Percentiles rank a stretch among this genome's conserved stretches.
phyloP scores from a whole-genome alignment of 2,888 invertebrate species.

The Adelphocoris suturalis region DNA sequence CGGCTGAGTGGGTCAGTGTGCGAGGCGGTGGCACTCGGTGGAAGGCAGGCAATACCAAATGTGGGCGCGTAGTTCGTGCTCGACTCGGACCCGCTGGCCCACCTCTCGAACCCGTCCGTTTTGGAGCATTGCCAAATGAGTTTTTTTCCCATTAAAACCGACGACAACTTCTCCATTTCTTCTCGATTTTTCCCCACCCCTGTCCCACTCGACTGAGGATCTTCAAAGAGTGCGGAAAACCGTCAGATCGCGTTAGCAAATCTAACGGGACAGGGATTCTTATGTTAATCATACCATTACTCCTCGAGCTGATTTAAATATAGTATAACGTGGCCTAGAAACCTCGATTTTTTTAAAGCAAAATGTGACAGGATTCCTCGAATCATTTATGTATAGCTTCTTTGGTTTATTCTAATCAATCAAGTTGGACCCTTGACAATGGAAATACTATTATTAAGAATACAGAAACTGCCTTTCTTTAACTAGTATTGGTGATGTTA shows the following conservation, averaged over 20 bases:
- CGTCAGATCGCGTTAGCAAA: background rate
- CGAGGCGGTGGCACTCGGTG: conserved; percentile 19
- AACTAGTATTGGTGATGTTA: too few species aligned
- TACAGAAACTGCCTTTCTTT: too few species aligned
- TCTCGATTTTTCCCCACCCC: background rate
- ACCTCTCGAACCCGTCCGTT: conserved; percentile 8
- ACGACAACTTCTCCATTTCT: background rate
- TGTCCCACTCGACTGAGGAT: background rate
- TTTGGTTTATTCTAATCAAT: too few species aligned
- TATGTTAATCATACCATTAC: too few species aligned
- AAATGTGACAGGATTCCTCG: too few species aligned
- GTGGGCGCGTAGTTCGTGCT: conserved; percentile 45
- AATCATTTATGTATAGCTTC: too few species aligned
- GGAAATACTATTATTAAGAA: too few species aligned
- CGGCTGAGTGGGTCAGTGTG: conserved; percentile 55
- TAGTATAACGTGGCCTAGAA: too few species aligned
- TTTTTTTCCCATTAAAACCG: background rate
- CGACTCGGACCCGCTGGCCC: conserved; percentile 4
- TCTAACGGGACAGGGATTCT: background rate
- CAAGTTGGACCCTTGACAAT: too few species aligned
- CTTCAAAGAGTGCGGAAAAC: background rate
- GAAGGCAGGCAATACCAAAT: conserved; percentile 45
- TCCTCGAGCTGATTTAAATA: too few species aligned
- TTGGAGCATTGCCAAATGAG: conserved; percentile 33
- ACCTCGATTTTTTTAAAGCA: too few species aligned